Evolutionary conservation across 2,888 invertebrate species (phyloP).

Genomic region (Limnephilus lunatus): DNA sequence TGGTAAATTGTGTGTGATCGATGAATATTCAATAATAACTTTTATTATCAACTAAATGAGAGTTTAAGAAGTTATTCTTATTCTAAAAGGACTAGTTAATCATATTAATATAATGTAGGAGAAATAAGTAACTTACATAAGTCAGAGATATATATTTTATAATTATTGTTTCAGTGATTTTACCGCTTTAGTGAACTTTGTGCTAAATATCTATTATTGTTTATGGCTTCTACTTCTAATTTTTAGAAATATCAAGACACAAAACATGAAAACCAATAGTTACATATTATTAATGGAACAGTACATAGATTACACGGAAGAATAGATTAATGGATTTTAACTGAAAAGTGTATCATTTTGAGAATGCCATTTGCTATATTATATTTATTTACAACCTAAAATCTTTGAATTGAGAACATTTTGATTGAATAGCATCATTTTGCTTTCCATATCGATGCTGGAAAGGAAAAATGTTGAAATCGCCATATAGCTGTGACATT

Average conservation of each 20-base stretch:
- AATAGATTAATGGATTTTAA: not conserved
- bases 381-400: not conserved
- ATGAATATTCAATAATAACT: not conserved
- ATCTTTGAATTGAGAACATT: not conserved
- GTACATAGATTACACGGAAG: conserved; percentile 49
- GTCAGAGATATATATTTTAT: not conserved
- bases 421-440: not conserved
- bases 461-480: too few relatives aligned
- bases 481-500: too few relatives aligned
- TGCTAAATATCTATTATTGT: conserved; percentile 69
- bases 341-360: conserved; percentile 4
- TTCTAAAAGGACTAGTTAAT: conserved; percentile 45
- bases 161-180: conserved; percentile 40
- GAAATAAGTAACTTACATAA: conserved; percentile 18
- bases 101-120: conserved; percentile 42
- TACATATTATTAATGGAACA: conserved; percentile 66
- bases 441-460: not conserved
- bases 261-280: conserved; percentile 50
- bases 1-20: not conserved
- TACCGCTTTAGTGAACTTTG: conserved; percentile 55
- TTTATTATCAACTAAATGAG: not conserved
- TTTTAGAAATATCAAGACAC: conserved; percentile 45
- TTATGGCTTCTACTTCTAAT: conserved; percentile 72
- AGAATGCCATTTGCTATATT: not conserved
- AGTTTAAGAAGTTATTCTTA: conserved; percentile 20